Base-by-base conservation (phyloP, 2,797 vertebrate genomes). In the Sebastes trivittatus region DNA sequence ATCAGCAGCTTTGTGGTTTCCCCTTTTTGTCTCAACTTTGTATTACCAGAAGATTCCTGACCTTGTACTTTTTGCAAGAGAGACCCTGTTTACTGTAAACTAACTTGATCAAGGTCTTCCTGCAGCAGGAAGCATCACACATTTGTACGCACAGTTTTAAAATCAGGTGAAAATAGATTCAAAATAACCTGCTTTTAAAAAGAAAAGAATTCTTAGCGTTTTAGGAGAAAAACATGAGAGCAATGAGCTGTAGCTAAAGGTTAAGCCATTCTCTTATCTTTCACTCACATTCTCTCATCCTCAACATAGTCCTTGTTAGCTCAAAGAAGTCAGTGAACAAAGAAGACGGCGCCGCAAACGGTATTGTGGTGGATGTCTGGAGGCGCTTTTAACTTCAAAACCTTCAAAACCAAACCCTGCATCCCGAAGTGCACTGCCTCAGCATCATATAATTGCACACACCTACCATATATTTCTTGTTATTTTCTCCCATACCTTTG, bases 401-500 rank as follows among this genome's bases (percentile, higher is more conserved):
- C 49, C 85, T 82, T 87, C 75, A 75, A 86, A 84, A 78, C 49
- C 56, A 36, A 77, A 71, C 23, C 34, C 46, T 29, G 65, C n/a
- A 20, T 56, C 55, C 38, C 4, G 22, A 36, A 6, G 38, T 46
- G 68, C 77, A 11, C 72, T 11, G 52, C 77, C 59, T 81, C 59
- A 56, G 63, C 68, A 56, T 87, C 64, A 13, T 16, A 46, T 84
- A 82, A 80, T 82, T 77, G 73, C 64, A 42, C 59, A 23, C 52
- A 59, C 58, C 65, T 27, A 49, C 46, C 7, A 49, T 20, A 27
- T 38, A 66, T 58, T 86, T 67, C 36, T 78, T 78, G 70, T 87
- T 84, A 84, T 87, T 87, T 74, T 58, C 58, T 46, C 81, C 62
- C 42, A 55, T 71, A 74, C 80, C 79, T 86, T 91, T 92, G 86